These are phyloP conservation scores for Ceratina australensis DNA, from an alignment of 1,140 invertebrate genomes.

Conservation along the genomic window DNA sequence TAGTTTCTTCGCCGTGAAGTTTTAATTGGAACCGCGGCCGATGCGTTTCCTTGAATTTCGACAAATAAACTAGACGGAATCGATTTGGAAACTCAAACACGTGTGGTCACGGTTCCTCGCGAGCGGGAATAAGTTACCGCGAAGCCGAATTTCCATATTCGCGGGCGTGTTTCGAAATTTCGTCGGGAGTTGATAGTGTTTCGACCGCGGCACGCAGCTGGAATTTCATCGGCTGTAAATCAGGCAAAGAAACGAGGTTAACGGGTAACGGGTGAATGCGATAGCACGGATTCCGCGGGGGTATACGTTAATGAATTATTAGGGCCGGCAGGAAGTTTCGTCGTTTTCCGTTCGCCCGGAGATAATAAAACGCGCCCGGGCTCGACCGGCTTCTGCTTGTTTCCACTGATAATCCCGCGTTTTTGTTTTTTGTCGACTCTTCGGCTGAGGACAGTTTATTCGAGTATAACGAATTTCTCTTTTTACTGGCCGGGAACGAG, in stretches of 20 bases:
- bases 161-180: conserved; percentile 18
- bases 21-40: too few relatives aligned
- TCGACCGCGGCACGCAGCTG: not conserved
- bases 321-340: conserved; percentile 22
- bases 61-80: not conserved
- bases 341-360: conserved; percentile 29
- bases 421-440: not conserved
- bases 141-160: not conserved
- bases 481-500: not conserved
- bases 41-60: too few relatives aligned
- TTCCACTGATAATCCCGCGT: conserved; percentile 8
- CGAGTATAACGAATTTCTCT: too few relatives aligned
- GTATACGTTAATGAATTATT: conserved; percentile 32
- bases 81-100: not conserved
- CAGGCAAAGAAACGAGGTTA: conserved; percentile 29
- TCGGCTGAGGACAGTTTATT: not conserved
- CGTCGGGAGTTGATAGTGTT: conserved; percentile 4
- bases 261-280: not conserved
- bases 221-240: conserved; percentile 37
- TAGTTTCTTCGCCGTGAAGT: too few relatives aligned
- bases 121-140: not conserved
- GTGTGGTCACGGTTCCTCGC: not conserved
- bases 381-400: conserved; percentile 17
- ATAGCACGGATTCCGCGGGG: conserved; percentile 20
- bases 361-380: conserved; percentile 34